These are phyloP conservation scores for Drosophila borborema DNA, from an alignment of 2,888 invertebrate species.

Conservation along the genomic window DNA sequence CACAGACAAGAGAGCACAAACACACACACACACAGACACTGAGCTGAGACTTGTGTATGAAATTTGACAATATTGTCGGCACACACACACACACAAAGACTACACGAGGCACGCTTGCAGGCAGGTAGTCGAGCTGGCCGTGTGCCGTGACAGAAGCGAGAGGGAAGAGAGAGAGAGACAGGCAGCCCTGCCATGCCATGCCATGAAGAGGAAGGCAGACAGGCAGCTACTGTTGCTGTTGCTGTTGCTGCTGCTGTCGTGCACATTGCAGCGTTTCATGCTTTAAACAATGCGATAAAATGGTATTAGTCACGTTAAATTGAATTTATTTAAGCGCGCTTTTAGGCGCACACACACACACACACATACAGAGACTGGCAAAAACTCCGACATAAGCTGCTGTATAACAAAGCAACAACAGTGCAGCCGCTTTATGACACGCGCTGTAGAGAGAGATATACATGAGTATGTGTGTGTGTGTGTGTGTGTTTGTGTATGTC, in stretches of 20 bases:
- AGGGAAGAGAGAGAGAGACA: neutral
- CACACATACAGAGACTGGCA: neutral
- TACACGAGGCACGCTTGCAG: slow-evolving; percentile 40
- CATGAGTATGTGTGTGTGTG: neutral
- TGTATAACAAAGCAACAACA: slow-evolving; percentile 16
- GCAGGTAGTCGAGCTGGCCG: slow-evolving; percentile 48
- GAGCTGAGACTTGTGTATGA: slow-evolving; percentile 45
- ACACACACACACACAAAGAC: slow-evolving; percentile 39
- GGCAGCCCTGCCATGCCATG: neutral
- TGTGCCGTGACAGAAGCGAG: slow-evolving; percentile 5
- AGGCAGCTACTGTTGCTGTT: slow-evolving; percentile 5
- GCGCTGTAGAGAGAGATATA: neutral
- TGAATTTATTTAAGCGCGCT: slow-evolving; percentile 81
- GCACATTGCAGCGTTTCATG: slow-evolving; percentile 68
- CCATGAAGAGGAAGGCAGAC: slow-evolving; percentile 1
- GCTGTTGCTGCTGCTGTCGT: slow-evolving; percentile 25
- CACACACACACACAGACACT: slow-evolving; percentile 9
- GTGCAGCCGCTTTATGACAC: slow-evolving; percentile 33
- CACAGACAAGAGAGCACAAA: slow-evolving; percentile 37
- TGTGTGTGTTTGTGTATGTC: slow-evolving; percentile 37
- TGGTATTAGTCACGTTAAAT: slow-evolving; percentile 81
- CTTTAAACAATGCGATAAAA: slow-evolving; percentile 81
- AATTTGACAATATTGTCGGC: slow-evolving; percentile 78
- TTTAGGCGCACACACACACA: slow-evolving; percentile 69
- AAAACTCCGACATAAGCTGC: slow-evolving; percentile 53